Evolutionary conservation across 1,140 invertebrate species (phyloP).

Genomic region (Sitobion miscanthi): DNA sequence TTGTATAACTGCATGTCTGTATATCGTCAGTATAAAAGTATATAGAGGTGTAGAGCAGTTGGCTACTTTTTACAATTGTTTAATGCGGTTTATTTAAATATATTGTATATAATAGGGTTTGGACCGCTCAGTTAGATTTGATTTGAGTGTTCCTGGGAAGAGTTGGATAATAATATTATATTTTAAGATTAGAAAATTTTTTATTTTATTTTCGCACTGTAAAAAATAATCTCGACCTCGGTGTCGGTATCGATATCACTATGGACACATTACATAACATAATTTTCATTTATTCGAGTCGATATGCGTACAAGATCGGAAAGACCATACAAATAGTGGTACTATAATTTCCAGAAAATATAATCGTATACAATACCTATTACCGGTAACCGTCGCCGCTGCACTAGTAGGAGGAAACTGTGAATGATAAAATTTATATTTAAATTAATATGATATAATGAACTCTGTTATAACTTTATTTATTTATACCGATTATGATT

Average conservation of each 20-base stretch:
- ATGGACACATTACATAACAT: too few species aligned
- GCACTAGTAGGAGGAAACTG: too few species aligned
- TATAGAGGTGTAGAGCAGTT: neutral
- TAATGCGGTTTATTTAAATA: neutral
- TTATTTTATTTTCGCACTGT: neutral
- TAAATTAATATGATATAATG: neutral
- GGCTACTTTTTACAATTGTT: neutral
- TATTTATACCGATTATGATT: neutral
- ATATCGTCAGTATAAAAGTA: neutral
- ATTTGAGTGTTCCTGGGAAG: neutral
- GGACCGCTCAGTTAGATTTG: neutral
- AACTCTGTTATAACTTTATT: neutral
- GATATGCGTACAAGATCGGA: too few species aligned
- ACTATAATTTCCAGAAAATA: too few species aligned
- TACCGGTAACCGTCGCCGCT: too few species aligned
- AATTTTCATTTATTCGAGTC: too few species aligned
- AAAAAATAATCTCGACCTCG: neutral
- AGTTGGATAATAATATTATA: neutral
- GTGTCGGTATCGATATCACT: neutral
- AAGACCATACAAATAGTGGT: too few species aligned
- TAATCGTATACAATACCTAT: too few species aligned
- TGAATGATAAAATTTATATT: neutral
- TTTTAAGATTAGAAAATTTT: neutral
- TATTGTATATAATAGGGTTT: neutral
- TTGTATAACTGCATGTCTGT: neutral